Evolutionary conservation across 2,797 vertebrate genomes (phyloP).

Genomic region (Sebastes diaconus): DNA sequence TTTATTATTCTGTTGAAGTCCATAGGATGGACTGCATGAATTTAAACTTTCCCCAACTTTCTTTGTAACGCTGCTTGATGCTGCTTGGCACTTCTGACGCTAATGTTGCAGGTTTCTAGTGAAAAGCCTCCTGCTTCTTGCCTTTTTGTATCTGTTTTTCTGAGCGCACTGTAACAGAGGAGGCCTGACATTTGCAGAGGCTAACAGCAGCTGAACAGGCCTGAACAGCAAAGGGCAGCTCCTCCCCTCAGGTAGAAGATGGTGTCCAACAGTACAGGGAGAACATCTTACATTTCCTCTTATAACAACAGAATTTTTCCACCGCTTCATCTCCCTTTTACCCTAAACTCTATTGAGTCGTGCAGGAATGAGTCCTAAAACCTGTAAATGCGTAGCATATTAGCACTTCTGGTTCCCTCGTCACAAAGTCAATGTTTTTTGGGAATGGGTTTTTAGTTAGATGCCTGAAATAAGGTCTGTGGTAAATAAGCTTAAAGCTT

Average conservation of each 20-base stretch:
- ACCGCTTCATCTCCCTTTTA: background rate
- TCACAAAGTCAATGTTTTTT: too few relatives aligned
- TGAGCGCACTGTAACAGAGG: background rate
- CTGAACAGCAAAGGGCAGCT: conserved; percentile 13
- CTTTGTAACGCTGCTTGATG: background rate
- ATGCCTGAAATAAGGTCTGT: too few relatives aligned
- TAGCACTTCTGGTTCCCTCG: too few relatives aligned
- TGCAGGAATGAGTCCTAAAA: too few relatives aligned
- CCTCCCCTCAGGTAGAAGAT: background rate
- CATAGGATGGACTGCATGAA: background rate
- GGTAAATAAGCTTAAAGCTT: too few relatives aligned
- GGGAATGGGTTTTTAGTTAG: too few relatives aligned
- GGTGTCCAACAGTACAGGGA: background rate
- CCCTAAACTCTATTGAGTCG: background rate
- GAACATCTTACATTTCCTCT: background rate
- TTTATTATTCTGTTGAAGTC: background rate
- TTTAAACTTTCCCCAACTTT: background rate
- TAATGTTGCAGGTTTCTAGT: background rate
- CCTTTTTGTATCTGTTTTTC: background rate
- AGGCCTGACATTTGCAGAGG: conserved; percentile 23
- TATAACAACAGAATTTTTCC: background rate
- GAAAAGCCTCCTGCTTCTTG: background rate
- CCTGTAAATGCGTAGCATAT: too few relatives aligned
- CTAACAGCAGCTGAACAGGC: background rate
- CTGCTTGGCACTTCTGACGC: background rate